Base-by-base conservation (phyloP, 2,888 invertebrate species). In the Lysandra bellargus region DNA sequence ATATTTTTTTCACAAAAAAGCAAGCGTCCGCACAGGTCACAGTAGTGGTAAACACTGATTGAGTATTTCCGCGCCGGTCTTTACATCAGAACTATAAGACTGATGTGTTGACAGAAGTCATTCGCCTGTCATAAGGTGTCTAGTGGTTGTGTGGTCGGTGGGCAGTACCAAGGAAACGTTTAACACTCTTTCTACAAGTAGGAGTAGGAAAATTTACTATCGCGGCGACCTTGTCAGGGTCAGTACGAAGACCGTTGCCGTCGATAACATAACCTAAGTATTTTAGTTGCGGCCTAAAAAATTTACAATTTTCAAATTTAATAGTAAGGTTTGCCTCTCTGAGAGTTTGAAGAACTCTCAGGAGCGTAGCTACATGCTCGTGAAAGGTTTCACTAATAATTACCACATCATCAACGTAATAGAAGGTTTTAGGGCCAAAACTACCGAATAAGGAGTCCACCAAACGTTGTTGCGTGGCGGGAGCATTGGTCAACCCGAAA, bases 401-500 rank as follows among this genome's bases (percentile, higher is more conserved):
- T 5, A 84, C 81, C 2, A 84, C 81, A 57, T 85, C 84, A 76
- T 84, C 84, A 0, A 84, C 7, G 12, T 82, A 85, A 2, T 72
- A 76, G 74, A 85, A 85, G 0, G 84, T 83, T 37, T 80, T 83
- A 0, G 61, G n/a, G 1, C 84, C 84, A 60, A 83, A 83, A 5
- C 83, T 83, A 7, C 64, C 74, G n/a, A 78, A 78, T 37, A 78
- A 6, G 17, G 40, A 40, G n/a, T 78, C 78, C 12, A 78, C 44
- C 33, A 78, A 60, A 40, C 78, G 60, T 37, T 78, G 78, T 17
- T 40, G 44, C 1, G 78, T 78, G 12, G 44, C 78, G 9, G 78
- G 78, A 23, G 78, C 40, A 9, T 78, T 78, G 9, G 78, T 61
- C 14, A 78, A 40, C 17, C 64, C 64, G 61, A 78, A 78, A 61